These are phyloP conservation scores for Ectropis grisescens DNA, from an alignment of 1,140 invertebrate species.

Conservation along the genomic window DNA sequence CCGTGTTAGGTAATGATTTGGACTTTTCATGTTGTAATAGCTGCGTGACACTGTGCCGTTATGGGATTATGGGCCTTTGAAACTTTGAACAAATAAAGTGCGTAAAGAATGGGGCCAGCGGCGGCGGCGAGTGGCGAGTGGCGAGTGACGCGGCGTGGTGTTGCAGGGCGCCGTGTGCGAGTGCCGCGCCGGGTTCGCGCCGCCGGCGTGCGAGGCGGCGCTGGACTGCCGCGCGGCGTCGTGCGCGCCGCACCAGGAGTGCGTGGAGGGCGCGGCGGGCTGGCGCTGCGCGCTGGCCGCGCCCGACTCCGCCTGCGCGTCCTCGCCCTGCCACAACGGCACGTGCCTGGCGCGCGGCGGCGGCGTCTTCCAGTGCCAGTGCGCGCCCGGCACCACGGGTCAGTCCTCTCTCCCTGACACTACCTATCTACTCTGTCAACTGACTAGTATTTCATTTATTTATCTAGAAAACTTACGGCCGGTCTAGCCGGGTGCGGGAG, in stretches of 20 bases:
- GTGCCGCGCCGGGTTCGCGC: slow-evolving; percentile 79
- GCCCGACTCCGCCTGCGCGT: slow-evolving; percentile 63
- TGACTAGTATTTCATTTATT: too few relatives aligned
- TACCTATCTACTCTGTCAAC: too few relatives aligned
- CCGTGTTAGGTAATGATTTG: too few relatives aligned
- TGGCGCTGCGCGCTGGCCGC: slow-evolving; percentile 33
- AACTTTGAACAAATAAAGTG: too few relatives aligned
- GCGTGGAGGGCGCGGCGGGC: slow-evolving; percentile 28
- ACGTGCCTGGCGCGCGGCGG: slow-evolving; percentile 70
- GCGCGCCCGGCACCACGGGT: slow-evolving; percentile 83
- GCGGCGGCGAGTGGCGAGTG: too few relatives aligned
- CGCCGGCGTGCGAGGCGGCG: slow-evolving; percentile 82
- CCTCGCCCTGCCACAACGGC: slow-evolving; percentile 77
- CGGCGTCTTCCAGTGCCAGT: slow-evolving; percentile 80
- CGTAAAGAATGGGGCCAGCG: too few relatives aligned
- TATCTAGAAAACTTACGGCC: too few relatives aligned
- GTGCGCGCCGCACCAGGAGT: slow-evolving; percentile 59
- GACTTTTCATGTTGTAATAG: too few relatives aligned
- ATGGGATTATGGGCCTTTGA: too few relatives aligned
- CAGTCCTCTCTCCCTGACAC: slow-evolving; percentile 3
- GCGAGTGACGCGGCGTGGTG: too few relatives aligned
- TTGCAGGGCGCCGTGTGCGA: slow-evolving; percentile 82
- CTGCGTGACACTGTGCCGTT: too few relatives aligned
- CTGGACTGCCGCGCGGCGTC: slow-evolving; percentile 72
- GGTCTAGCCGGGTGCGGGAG: too few relatives aligned